Base-by-base conservation (phyloP, 1,140 invertebrate species). In the Vanessa atalanta region DNA sequence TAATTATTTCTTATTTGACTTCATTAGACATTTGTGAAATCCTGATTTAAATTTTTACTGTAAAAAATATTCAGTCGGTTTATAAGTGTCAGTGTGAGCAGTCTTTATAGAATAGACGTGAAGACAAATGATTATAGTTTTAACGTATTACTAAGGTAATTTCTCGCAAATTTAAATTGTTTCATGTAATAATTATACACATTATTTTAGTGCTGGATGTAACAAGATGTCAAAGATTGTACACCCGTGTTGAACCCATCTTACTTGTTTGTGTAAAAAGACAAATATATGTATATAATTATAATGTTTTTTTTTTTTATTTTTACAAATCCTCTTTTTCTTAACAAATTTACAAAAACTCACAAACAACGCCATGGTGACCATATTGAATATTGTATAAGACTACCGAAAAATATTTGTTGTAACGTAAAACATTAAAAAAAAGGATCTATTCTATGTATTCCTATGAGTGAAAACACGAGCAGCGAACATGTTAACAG, bases 251-350 rank as follows among this genome's bases (percentile, higher is more conserved):
- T 48, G 31, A 53, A 71, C 50, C 47, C 11, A 51, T 20, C 48
- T 57, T 16, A 57, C 37, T 48, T 72, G 16, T 65, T 72, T 71
- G 26, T 31, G 48, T 50, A 81, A 83, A 82, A 81, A 87, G 80
- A 86, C 82, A 79, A 87, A 85, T 87, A 87, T 83, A 87, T 86
- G 85, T 87, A 86, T 82, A 84, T 87, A 86, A 79, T 78, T 80
- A 78, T 80, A 68, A n/a, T 20, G 47, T 43, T 53, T 72, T 72
- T 67, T 79, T 72, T 73, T 83, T 81, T 70, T 65, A 66, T 20
- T 53, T 2, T 55, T 55, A 11, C 3, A 55, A 20, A 15, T 55
- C 16, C 16, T 8, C 53, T 16, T 20, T 20, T 20, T 53, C 8
- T 16, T 31, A 31, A 43, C 37, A 43, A 0, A 43, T 43, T 43